Evolutionary conservation across 2,113 vertebrate genomes (phyloP).

Genomic region (Menura novaehollandiae): DNA sequence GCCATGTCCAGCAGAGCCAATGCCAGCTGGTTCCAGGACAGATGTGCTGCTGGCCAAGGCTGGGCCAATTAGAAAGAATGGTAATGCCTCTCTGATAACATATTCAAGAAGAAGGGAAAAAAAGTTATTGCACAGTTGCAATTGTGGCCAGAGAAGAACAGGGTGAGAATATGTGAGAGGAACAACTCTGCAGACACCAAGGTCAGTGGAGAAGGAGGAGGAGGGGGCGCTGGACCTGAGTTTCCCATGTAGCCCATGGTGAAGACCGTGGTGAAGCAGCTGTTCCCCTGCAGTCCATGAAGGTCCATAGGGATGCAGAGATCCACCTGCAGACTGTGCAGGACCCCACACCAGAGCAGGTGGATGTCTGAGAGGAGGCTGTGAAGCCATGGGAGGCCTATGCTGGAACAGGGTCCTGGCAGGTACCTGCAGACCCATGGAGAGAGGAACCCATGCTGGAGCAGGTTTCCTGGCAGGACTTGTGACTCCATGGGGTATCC

Average conservation of each 20-base stretch:
- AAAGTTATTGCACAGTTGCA: too few relatives aligned
- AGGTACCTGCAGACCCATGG: background rate
- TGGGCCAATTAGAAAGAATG: background rate
- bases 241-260: background rate
- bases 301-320: background rate
- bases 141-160: too few relatives aligned
- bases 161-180: background rate
- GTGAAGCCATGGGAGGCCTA: background rate
- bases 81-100: background rate
- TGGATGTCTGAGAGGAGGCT: background rate
- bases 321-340: background rate
- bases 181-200: background rate
- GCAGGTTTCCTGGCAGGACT: background rate
- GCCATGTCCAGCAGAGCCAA: background rate
- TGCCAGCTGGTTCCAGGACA: background rate
- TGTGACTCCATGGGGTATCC: too few relatives aligned
- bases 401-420: background rate
- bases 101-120: background rate
- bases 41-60: background rate
- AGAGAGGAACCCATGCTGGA: background rate
- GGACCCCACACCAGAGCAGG: fast-evolving
- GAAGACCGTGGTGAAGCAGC: background rate
- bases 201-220: background rate
- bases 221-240: background rate
- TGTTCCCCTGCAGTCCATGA: background rate